Evolutionary conservation across 2,888 invertebrate genomes (phyloP), one percentile per base, ranked within the genome.

Genomic region (Dexiosoma caninum): DNA sequence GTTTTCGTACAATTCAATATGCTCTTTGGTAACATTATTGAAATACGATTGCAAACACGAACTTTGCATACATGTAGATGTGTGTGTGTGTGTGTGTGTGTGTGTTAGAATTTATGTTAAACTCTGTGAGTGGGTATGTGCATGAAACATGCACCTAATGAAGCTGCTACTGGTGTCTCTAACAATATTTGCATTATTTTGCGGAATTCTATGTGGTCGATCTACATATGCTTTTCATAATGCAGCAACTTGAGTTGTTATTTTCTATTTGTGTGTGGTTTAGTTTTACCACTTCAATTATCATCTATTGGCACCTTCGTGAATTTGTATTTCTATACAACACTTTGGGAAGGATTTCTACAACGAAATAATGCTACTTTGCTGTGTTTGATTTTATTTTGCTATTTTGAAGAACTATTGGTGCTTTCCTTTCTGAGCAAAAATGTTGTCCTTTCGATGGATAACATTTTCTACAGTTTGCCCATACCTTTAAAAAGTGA

Each of bases 131-230:
- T n/a, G n/a, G n/a, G n/a, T n/a, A n/a, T n/a, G n/a, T n/a, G n/a
- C n/a, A n/a, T n/a, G 32, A n/a, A 35, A 55, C 19, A 46, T 46
- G 35, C 27, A 49, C 64, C 40, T 37, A 44, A 30, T 32, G 62
- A 72, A 16, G 42, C 21, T 32, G 53, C 23, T 35, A 19, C 40
- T 59, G 8, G 57, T 37, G 46, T 59, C 27, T n/a, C 4, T 30
- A 35, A 16, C 30, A 21, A 40, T 23, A 46, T 55, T 62, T 64
- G 37, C 57, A 67, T 75, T 67, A 30, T 49, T 75, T 40, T 66
- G 59, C 7, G 10, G 35, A 46, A 14, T 46, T 60, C n/a, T n/a
- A n/a, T n/a, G n/a, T 32, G 9, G 30, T 14, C 51, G 57, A 66
- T 75, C 37, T 40, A n/a, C n/a, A n/a, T n/a, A 16, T 44, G 27